Evolutionary conservation across 2,888 invertebrate species (phyloP).

Genomic region (Synergus japonicus): DNA sequence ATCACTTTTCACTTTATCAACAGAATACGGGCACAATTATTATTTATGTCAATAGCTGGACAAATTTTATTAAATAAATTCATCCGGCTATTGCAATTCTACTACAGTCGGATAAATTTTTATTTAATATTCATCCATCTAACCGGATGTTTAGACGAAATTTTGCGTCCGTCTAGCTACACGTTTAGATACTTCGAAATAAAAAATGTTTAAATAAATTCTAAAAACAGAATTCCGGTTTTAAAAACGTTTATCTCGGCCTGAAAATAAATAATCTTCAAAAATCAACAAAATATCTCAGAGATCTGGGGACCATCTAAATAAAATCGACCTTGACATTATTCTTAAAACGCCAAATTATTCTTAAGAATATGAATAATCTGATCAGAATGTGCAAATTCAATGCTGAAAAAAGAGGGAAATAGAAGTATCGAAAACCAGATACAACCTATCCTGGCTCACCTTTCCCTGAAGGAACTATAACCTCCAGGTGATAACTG

Average conservation of each 20-base stretch:
- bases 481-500: conserved; percentile 64
- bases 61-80: too few relatives aligned
- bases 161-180: too few relatives aligned
- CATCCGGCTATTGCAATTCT: too few relatives aligned
- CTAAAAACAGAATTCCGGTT: neutral
- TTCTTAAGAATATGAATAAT: neutral
- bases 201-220: neutral
- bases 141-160: too few relatives aligned
- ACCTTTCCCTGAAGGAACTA: conserved; percentile 74
- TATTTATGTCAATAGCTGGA: too few relatives aligned
- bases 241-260: neutral
- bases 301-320: neutral
- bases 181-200: too few relatives aligned
- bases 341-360: neutral
- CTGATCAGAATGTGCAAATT: neutral
- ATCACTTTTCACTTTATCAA: too few relatives aligned
- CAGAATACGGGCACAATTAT: too few relatives aligned
- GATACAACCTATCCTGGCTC: conserved; percentile 9
- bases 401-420: neutral
- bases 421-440: neutral
- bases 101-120: too few relatives aligned
- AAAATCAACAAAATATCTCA: neutral
- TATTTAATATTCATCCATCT: too few relatives aligned
- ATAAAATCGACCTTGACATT: neutral
- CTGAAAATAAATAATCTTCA: neutral